A percentile compares a stretch with the other conserved stretches of the same genome.
Evolutionary conservation across 2,113 vertebrate genomes (phyloP).

Genomic region (Tympanuchus pallidicinctus): DNA sequence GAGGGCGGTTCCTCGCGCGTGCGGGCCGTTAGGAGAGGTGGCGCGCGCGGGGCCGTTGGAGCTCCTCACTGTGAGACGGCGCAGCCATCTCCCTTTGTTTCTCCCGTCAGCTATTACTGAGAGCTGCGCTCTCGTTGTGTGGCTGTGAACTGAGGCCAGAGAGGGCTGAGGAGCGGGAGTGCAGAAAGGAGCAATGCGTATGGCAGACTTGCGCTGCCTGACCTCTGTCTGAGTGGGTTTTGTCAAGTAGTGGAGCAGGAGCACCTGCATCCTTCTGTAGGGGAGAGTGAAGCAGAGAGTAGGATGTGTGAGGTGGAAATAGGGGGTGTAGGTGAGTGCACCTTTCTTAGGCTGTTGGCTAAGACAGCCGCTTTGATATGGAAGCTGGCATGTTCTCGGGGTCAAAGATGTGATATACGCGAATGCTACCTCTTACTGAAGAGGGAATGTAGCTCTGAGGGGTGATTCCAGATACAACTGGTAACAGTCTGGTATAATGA

Average conservation of each 20-base stretch:
- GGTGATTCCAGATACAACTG: rapidly evolving
- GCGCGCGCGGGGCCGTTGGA: not conserved
- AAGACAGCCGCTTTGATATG: rapidly evolving
- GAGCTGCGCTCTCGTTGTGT: rapidly evolving
- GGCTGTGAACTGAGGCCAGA: not conserved
- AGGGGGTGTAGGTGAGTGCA: rapidly evolving
- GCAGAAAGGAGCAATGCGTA: not conserved
- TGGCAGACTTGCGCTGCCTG: too few relatives aligned
- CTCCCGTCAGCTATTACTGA: rapidly evolving
- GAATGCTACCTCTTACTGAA: rapidly evolving
- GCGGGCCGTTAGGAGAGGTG: not conserved
- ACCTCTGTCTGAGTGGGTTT: rapidly evolving
- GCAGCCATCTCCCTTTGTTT: rapidly evolving
- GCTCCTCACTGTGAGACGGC: not conserved
- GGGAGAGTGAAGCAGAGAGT: not conserved
- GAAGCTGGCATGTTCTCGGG: rapidly evolving
- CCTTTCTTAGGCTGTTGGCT: not conserved
- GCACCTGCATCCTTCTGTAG: not conserved
- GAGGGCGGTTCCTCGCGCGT: not conserved
- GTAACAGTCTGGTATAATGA: not conserved
- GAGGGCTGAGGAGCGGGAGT: not conserved
- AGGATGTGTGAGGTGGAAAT: not conserved
- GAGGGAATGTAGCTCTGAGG: not conserved
- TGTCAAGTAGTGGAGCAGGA: rapidly evolving
- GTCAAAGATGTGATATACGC: rapidly evolving